Evolutionary conservation across 2,113 vertebrate species (phyloP).

Genomic region (Osmerus mordax): DNA sequence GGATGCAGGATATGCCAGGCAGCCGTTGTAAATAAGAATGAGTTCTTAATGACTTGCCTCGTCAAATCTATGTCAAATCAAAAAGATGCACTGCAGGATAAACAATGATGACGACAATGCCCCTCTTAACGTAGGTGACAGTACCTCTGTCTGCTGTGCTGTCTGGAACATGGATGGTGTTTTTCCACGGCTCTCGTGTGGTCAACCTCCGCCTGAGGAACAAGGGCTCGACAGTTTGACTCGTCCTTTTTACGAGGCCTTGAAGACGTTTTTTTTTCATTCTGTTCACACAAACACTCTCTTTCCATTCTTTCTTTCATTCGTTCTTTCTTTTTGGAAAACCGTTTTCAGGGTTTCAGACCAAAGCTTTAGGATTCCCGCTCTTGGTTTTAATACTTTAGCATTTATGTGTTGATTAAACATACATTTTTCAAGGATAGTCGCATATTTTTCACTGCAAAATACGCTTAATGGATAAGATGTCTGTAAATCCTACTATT

Average conservation of each 20-base stretch:
- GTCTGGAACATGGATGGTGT: slow-evolving; percentile 24
- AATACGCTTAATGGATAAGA: too few species aligned
- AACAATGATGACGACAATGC: too few species aligned
- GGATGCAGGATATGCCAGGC: neutral
- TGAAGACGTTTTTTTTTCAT: slow-evolving; percentile 32
- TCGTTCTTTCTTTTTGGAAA: neutral
- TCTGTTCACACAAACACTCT: slow-evolving; percentile 3
- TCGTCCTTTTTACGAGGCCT: slow-evolving; percentile 31
- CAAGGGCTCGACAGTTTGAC: slow-evolving; percentile 20
- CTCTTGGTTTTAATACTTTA: too few species aligned
- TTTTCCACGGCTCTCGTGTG: slow-evolving; percentile 29
- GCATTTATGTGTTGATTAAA: too few species aligned
- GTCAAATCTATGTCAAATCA: neutral
- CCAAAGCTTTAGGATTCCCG: too few species aligned
- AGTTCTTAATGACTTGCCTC: neutral
- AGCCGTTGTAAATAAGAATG: slow-evolving; percentile 20
- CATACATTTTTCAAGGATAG: too few species aligned
- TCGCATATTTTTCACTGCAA: too few species aligned
- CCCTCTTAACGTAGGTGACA: slow-evolving; percentile 11
- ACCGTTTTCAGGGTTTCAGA: neutral
- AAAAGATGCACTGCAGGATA: too few species aligned
- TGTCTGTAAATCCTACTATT: too few species aligned
- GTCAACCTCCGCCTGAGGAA: slow-evolving; percentile 14
- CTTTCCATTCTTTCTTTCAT: neutral
- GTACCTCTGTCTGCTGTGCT: slow-evolving; percentile 23